phyloP scores from a whole-genome alignment of 2,888 invertebrate species.

The Gortyna flavago region DNA sequence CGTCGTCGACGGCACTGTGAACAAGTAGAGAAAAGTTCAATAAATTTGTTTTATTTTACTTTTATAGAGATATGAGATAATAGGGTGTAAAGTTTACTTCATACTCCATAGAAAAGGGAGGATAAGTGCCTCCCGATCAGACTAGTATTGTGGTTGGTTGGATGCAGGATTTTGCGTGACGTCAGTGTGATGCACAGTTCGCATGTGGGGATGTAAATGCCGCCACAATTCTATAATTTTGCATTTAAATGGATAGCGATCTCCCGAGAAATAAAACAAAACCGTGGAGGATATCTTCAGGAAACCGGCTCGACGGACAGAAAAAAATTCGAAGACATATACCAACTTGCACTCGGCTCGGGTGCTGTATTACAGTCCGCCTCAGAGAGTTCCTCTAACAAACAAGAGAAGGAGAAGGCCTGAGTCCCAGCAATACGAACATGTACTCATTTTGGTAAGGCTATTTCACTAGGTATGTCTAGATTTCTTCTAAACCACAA shows the following conservation, averaged over 20 bases:
- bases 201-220: neutral
- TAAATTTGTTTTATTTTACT: neutral
- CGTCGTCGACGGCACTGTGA: slow-evolving; percentile 91
- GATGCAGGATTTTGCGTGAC: neutral
- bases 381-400: no score
- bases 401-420: no score
- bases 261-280: neutral
- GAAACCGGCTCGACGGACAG: no score
- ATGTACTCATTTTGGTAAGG: neutral
- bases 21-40: slow-evolving; percentile 51
- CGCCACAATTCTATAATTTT: neutral
- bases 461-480: neutral
- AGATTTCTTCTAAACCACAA: neutral
- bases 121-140: neutral
- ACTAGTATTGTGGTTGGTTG: neutral
- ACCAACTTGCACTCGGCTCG: neutral
- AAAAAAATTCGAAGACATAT: neutral
- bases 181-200: neutral
- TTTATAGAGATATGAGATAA: neutral
- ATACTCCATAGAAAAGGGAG: neutral
- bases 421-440: neutral
- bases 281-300: neutral
- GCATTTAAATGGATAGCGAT: neutral
- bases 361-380: neutral
- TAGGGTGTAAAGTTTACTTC: neutral